Base-by-base conservation (phyloP, 2,113 vertebrate genomes). In the Varanus salvator region DNA sequence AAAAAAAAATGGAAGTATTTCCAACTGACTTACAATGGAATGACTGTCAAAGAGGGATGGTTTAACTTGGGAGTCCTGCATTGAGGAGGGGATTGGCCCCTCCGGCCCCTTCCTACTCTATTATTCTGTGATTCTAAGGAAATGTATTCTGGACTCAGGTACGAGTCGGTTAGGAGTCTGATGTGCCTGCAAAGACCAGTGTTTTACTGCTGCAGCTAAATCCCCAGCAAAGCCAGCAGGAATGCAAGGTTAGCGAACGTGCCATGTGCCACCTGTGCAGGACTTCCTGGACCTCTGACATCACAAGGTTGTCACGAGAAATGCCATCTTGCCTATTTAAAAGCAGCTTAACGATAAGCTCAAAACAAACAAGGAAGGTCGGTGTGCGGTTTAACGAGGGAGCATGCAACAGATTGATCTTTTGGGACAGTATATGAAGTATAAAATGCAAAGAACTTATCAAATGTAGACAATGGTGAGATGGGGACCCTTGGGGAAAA, bases 331-430 rank as follows among this genome's bases (percentile, higher is more conserved):
- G 88, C 72, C 82, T 77, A 38, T 19, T 75, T 31, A 85, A 88
- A 89, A 85, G 60, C 74, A 78, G 74, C 82, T 85, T 77, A 85
- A 77, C 77, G 71, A 68, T 50, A 84, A 77, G 60, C 23, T 25
- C 7, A 19, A 31, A 29, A 38, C 74, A 85, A 77, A 85, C 44
- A 38, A 25, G 44, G 69, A 68, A 68, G 64, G 54, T 17, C 52
- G 44, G 29, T 50, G 57, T 50, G 60, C 34, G 29, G 3, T 19
- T 69, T 80, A 50, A 80, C 54, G 23, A 64, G 23, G 48, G 25
- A 38, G n/a, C 6, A 52, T 52, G 69, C 81, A 38, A 68, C 72
- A 84, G 31, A 57, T 60, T 60, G 75, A 66, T 76, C 54, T 66
- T 89, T 76, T 1, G 3, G 31, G 38, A 52, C 72, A 52, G 44